A percentile compares a stretch with the other conserved stretches of the same genome.
Evolutionary conservation across 2,113 vertebrate species (phyloP).

Genomic region (Bucco capensis): DNA sequence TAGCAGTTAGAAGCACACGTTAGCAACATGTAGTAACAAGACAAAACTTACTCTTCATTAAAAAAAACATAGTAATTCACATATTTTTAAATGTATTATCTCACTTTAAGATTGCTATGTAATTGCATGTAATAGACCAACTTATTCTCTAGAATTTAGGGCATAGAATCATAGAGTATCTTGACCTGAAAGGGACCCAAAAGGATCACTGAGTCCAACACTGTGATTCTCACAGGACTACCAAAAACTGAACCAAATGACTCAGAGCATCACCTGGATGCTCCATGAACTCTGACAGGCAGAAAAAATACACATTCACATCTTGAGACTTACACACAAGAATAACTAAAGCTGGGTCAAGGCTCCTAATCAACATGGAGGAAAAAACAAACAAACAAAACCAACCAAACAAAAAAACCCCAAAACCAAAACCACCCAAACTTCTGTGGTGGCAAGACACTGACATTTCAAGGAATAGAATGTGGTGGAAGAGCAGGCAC

Average conservation of each 20-base stretch:
- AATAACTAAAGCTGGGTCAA: not conserved
- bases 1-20: too few relatives aligned
- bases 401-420: too few relatives aligned
- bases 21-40: not conserved
- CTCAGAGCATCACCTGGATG: not conserved
- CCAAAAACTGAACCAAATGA: not conserved
- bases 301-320: not conserved
- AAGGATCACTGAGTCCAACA: not conserved
- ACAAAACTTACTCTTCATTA: not conserved
- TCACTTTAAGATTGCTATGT: not conserved
- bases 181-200: not conserved
- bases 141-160: not conserved
- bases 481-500: not conserved
- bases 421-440: not conserved
- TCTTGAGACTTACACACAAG: not conserved
- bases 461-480: not conserved
- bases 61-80: not conserved
- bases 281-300: not conserved
- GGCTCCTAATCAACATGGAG: not conserved
- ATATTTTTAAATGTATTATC: not conserved
- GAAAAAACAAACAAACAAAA: too few relatives aligned
- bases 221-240: not conserved
- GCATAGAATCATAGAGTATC: not conserved
- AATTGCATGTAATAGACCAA: not conserved
- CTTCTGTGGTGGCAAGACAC: not conserved